Percentiles rank a stretch among this genome's conserved stretches.
These are phyloP conservation scores for Nesidiocoris tenuis DNA, from an alignment of 2,888 invertebrate genomes.

Conservation along the genomic window DNA sequence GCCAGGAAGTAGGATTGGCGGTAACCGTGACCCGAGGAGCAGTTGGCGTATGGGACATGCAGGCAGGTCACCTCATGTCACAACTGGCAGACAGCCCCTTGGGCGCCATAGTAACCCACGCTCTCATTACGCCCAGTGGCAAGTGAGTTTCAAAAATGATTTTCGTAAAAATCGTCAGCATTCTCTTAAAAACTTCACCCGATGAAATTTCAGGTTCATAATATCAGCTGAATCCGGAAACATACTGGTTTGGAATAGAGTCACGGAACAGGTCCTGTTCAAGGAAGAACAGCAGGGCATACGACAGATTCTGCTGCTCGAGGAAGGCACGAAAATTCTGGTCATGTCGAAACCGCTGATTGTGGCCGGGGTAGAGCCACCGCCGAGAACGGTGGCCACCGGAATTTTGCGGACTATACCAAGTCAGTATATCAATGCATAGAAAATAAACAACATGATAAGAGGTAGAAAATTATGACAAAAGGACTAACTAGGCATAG, in stretches of 20 bases:
- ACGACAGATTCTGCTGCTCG: conserved; percentile 71
- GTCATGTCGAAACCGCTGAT: conserved; percentile 70
- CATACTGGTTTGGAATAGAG: conserved; percentile 82
- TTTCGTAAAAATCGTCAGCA: too few species aligned
- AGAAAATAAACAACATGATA: too few species aligned
- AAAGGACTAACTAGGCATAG: too few species aligned
- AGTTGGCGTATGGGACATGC: conserved; percentile 92
- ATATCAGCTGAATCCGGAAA: conserved; percentile 91
- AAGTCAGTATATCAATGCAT: too few species aligned
- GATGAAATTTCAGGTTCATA: conserved; percentile 61
- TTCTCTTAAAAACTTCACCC: too few species aligned
- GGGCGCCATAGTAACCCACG: conserved; percentile 92
- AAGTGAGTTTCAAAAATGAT: conserved; percentile 59
- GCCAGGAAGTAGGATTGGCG: conserved; percentile 75
- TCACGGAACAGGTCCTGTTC: conserved; percentile 64
- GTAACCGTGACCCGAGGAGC: conserved; percentile 92
- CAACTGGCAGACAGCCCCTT: conserved; percentile 88
- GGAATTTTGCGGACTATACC: conserved; percentile 71
- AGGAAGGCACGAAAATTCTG: conserved; percentile 72
- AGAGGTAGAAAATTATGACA: too few species aligned
- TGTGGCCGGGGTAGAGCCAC: conserved; percentile 65
- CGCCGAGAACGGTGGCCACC: conserved; percentile 64
- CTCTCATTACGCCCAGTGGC: conserved; percentile 81
- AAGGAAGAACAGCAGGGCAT: conserved; percentile 82
- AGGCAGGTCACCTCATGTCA: conserved; percentile 77